These are phyloP conservation scores for Phasianus colchicus DNA, from an alignment of 2,113 vertebrate species.

Conservation along the genomic window DNA sequence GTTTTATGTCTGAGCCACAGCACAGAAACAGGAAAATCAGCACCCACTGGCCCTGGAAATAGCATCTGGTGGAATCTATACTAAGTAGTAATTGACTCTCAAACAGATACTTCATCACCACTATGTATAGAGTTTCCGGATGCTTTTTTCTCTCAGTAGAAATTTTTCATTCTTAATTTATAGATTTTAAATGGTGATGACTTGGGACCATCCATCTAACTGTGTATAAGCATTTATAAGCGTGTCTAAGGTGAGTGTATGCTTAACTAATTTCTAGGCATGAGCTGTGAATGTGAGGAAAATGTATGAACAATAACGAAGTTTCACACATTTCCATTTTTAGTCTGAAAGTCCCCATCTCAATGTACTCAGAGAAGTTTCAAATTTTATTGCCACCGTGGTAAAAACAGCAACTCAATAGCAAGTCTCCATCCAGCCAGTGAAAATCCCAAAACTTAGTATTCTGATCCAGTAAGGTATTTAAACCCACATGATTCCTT, in stretches of 20 bases:
- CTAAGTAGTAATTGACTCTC: background rate
- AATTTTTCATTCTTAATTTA: background rate
- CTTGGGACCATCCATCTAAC: background rate
- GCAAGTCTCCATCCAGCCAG: constrained; percentile 9
- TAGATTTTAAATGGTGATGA: background rate
- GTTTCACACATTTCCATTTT: constrained; percentile 46
- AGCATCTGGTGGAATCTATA: background rate
- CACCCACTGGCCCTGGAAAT: background rate
- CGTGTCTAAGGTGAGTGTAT: background rate
- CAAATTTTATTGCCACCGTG: constrained; percentile 41
- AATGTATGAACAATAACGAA: constrained; percentile 46
- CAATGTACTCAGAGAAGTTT: background rate
- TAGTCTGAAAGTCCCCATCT: constrained; percentile 19
- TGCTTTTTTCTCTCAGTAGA: background rate
- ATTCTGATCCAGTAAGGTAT: constrained; percentile 18
- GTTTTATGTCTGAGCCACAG: background rate
- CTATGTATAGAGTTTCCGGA: background rate
- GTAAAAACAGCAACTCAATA: constrained; percentile 44
- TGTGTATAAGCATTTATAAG: background rate
- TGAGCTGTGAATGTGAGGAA: background rate
- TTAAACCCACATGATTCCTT: constrained; percentile 17
- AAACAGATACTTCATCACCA: background rate
- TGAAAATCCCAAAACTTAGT: constrained; percentile 39
- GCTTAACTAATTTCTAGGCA: background rate
- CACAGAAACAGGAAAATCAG: background rate